Evolutionary conservation across 2,797 vertebrate genomes (phyloP).

Genomic region (Acanthiza pusilla): DNA sequence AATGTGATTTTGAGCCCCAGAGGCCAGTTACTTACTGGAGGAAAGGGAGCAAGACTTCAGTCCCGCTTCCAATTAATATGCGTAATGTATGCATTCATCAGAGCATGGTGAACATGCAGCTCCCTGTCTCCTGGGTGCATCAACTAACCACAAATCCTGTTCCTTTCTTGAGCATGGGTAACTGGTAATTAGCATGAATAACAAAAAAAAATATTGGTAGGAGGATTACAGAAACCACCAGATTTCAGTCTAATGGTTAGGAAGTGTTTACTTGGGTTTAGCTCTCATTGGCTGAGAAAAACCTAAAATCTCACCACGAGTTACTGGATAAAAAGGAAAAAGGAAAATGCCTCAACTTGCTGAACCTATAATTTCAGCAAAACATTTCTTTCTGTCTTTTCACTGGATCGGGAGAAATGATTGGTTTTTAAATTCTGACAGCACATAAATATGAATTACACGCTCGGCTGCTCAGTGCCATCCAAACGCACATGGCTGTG

Average conservation of each 20-base stretch:
- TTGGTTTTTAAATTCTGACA: not conserved
- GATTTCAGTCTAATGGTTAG: not conserved
- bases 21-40: not conserved
- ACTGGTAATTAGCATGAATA: not conserved
- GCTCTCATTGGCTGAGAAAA: not conserved
- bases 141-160: not conserved
- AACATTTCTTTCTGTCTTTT: not conserved
- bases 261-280: not conserved
- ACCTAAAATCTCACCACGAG: not conserved
- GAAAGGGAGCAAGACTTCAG: slow-evolving; percentile 1
- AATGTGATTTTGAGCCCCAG: slow-evolving; percentile 34
- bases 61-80: not conserved
- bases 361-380: not conserved
- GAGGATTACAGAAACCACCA: not conserved
- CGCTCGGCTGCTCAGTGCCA: not conserved
- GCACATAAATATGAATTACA: slow-evolving; percentile 5
- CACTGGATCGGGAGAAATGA: not conserved
- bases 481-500: not conserved
- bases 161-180: not conserved
- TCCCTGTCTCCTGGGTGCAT: not conserved
- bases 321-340: not conserved
- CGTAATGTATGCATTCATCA: not conserved
- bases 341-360: not conserved
- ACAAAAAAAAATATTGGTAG: not conserved
- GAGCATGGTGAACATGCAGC: not conserved